These are phyloP conservation scores for Taphrorychus bicolor DNA, from an alignment of 2,888 invertebrate genomes.

Conservation along the genomic window DNA sequence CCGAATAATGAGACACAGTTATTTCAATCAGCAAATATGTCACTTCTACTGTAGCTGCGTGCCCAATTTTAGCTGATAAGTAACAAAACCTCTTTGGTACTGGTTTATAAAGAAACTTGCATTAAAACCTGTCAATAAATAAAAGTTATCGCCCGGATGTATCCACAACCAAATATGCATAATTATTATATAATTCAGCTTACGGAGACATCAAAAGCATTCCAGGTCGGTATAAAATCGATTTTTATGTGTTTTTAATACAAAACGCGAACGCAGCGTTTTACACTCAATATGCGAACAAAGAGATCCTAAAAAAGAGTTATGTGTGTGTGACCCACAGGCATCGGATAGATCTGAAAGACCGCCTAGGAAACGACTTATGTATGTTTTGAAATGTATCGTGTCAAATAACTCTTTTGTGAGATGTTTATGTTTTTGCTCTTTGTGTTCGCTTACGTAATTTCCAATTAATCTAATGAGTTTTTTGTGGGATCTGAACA, in stretches of 20 bases:
- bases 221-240: background rate
- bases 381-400: slow-evolving; percentile 19
- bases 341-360: slow-evolving; percentile 23
- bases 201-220: slow-evolving; percentile 5
- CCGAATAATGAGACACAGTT: background rate
- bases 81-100: too few species aligned
- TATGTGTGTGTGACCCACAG: slow-evolving; percentile 21
- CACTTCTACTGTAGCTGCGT: background rate
- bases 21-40: slow-evolving; percentile 3
- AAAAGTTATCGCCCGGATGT: background rate
- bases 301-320: slow-evolving; percentile 16
- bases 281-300: slow-evolving; percentile 13
- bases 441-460: slow-evolving; percentile 23
- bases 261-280: slow-evolving; percentile 12
- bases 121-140: too few species aligned
- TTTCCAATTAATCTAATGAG: slow-evolving; percentile 25
- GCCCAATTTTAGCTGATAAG: background rate
- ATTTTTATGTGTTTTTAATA: background rate
- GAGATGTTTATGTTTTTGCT: slow-evolving; percentile 12
- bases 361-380: slow-evolving; percentile 28
- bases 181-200: too few species aligned
- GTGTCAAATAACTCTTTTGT: slow-evolving; percentile 31
- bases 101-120: too few species aligned
- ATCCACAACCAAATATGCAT: too few species aligned
- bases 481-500: too few species aligned